These are phyloP conservation scores for Ostrea edulis DNA, from an alignment of 1,140 invertebrate species.

Conservation along the genomic window DNA sequence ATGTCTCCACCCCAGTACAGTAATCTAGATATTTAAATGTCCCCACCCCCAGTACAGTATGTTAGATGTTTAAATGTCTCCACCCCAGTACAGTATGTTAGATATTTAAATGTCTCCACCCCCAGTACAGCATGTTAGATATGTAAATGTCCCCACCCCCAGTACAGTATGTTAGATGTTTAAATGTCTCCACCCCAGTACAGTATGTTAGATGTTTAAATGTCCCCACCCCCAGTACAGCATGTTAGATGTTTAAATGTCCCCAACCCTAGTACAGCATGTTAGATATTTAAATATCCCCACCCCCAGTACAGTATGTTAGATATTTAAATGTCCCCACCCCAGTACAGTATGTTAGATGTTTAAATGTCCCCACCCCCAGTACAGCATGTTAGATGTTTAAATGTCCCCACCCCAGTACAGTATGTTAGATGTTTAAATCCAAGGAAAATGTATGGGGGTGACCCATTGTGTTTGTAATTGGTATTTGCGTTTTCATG, in stretches of 20 bases:
- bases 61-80: too few relatives aligned
- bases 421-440: neutral
- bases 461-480: too few relatives aligned
- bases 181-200: conserved; percentile 26
- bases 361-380: conserved; percentile 37
- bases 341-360: neutral
- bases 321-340: too few relatives aligned
- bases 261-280: neutral
- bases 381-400: neutral
- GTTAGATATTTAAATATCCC: too few relatives aligned
- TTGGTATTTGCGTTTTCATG: too few relatives aligned
- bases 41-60: neutral
- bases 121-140: neutral
- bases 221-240: conserved; percentile 19
- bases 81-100: neutral
- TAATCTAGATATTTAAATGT: too few relatives aligned
- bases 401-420: conserved; percentile 31
- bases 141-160: conserved; percentile 37
- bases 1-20: too few relatives aligned
- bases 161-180: neutral
- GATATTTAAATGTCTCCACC: too few relatives aligned
- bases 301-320: neutral
- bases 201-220: neutral
- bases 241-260: too few relatives aligned
- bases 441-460: too few relatives aligned